Conservation (phyloP, 1,140 invertebrate species). For the Ostrea edulis region DNA sequence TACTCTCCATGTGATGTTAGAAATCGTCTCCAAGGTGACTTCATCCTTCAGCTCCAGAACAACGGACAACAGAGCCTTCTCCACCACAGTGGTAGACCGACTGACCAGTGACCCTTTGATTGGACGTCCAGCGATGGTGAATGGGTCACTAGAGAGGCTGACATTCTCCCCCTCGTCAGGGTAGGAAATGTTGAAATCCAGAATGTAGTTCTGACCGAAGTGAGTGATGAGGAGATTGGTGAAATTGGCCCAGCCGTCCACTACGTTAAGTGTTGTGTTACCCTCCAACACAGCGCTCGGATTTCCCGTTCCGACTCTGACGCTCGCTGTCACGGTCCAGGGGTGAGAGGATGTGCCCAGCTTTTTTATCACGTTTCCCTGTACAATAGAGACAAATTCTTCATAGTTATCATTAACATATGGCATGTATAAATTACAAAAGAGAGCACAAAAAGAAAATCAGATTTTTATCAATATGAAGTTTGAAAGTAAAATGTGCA, state of each 20-base stretch:
- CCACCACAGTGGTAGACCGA: conserved; percentile 42
- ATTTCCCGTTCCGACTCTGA: conserved; percentile 55
- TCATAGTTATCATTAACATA: background rate
- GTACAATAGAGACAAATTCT: conserved; percentile 5
- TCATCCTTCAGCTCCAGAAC: conserved; percentile 58
- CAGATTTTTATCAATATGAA: background rate
- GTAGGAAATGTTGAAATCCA: conserved; percentile 64
- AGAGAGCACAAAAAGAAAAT: background rate
- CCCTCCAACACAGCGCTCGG: conserved; percentile 54
- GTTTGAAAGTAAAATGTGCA: background rate
- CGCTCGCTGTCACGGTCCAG: conserved; percentile 64
- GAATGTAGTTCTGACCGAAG: conserved; percentile 61
- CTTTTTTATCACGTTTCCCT: conserved; percentile 60
- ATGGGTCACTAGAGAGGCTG: conserved; percentile 44
- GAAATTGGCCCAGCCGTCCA: conserved; percentile 69
- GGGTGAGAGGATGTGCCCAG: conserved; percentile 57
- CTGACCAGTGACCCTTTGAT: conserved; percentile 49
- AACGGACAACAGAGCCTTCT: conserved; percentile 47
- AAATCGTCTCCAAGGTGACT: conserved; percentile 50
- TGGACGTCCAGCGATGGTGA: conserved; percentile 52
- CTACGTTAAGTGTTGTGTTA: conserved; percentile 57
- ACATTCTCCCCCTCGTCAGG: conserved; percentile 65
- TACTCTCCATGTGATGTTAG: conserved; percentile 64
- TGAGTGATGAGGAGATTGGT: conserved; percentile 61
- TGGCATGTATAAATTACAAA: too few species aligned